Conservation (phyloP, 2,888 invertebrate species). For the Lasius platythorax region DNA sequence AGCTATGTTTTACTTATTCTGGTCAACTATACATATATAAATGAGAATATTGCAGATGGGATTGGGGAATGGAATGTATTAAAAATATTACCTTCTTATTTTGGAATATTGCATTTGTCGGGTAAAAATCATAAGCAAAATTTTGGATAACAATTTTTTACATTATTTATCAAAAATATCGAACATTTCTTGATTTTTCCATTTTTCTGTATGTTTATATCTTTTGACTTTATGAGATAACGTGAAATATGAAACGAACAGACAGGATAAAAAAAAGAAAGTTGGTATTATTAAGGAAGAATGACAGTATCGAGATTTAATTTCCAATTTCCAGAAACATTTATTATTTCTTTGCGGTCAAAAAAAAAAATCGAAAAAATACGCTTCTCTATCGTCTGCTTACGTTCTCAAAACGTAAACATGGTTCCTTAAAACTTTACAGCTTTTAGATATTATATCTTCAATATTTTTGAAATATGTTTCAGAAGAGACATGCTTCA, state of each 20-base stretch:
- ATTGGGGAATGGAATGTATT: neutral
- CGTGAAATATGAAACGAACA: conserved; percentile 9
- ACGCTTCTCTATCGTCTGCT: neutral
- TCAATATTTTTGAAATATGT: neutral
- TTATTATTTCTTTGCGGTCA: conserved; percentile 16
- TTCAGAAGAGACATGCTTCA: neutral
- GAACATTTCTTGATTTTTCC: neutral
- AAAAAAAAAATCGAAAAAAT: neutral
- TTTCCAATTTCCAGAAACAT: conserved; percentile 17
- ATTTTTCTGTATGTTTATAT: conserved; percentile 16
- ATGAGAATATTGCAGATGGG: neutral
- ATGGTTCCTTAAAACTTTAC: neutral
- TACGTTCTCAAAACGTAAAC: conserved; percentile 2
- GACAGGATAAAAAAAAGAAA: neutral
- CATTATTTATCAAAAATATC: neutral
- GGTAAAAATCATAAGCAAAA: neutral
- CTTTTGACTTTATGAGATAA: neutral
- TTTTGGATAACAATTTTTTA: neutral
- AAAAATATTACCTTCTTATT: neutral
- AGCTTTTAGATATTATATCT: neutral
- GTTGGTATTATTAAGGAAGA: neutral
- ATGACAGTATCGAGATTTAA: conserved; percentile 17
- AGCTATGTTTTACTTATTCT: neutral
- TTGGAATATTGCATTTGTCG: neutral
- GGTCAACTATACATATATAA: neutral